phyloP scores from a whole-genome alignment of 2,113 vertebrate species.

The Halichoeres trimaculatus region DNA sequence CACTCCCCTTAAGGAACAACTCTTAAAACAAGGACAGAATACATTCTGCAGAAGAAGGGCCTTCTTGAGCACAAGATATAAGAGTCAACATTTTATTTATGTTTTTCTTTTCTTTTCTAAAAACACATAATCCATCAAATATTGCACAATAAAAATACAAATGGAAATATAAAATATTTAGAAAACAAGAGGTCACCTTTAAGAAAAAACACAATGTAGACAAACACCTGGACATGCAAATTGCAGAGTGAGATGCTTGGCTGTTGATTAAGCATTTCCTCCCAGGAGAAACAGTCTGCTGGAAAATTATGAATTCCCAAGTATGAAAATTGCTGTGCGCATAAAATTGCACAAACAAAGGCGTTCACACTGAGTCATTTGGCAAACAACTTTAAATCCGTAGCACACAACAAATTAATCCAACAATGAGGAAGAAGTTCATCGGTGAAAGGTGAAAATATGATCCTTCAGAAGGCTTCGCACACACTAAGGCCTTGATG shows the following conservation, averaged over 20 bases:
- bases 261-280: slow-evolving; percentile 16
- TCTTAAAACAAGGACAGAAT: slow-evolving; percentile 23
- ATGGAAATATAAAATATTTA: slow-evolving; percentile 30
- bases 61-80: slow-evolving; percentile 11
- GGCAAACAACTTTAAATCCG: slow-evolving; percentile 58
- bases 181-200: slow-evolving; percentile 30
- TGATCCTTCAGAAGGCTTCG: slow-evolving; percentile 30
- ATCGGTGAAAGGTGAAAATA: slow-evolving; percentile 3
- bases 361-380: slow-evolving; percentile 36
- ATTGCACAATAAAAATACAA: slow-evolving; percentile 74
- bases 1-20: slow-evolving; percentile 17
- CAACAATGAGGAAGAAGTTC: slow-evolving; percentile 11
- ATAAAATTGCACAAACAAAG: neutral
- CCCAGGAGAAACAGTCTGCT: slow-evolving; percentile 10
- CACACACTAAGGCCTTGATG: slow-evolving; percentile 15
- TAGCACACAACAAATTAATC: slow-evolving; percentile 18
- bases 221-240: too few relatives aligned
- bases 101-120: slow-evolving; percentile 31
- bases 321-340: slow-evolving; percentile 25
- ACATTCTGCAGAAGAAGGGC: slow-evolving; percentile 11
- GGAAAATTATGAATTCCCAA: slow-evolving; percentile 16
- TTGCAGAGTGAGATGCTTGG: neutral
- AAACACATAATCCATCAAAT: slow-evolving; percentile 57
- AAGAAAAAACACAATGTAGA: too few relatives aligned
- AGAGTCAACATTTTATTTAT: slow-evolving; percentile 32